These are phyloP conservation scores for Toxotes lorentzi DNA, from an alignment of 2,797 vertebrate species.

Conservation along the genomic window DNA sequence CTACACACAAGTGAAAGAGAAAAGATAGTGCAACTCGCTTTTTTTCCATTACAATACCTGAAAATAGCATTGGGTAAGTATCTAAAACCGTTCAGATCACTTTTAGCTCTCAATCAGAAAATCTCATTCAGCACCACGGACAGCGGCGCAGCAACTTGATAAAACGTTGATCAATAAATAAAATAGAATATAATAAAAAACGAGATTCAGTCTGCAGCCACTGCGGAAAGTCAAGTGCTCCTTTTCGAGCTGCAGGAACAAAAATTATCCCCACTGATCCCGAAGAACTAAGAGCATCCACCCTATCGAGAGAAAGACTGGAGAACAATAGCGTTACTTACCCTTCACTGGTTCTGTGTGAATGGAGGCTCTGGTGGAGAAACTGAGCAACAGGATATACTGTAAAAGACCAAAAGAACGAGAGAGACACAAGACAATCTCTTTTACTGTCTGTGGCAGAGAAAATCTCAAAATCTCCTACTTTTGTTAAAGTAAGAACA, in stretches of 20 bases:
- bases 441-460: neutral
- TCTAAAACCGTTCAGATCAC: neutral
- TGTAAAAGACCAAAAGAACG: slow-evolving; percentile 36
- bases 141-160: slow-evolving; percentile 55
- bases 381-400: slow-evolving; percentile 25
- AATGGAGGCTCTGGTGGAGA: slow-evolving; percentile 43
- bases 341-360: slow-evolving; percentile 56
- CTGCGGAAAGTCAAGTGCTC: neutral
- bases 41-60: neutral
- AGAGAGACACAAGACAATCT: neutral
- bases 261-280: slow-evolving; percentile 21
- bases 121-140: slow-evolving; percentile 79
- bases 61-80: neutral
- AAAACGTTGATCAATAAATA: slow-evolving; percentile 9
- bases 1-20: neutral
- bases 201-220: neutral
- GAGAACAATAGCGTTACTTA: slow-evolving; percentile 74
- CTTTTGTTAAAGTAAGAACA: neutral
- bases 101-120: slow-evolving; percentile 23
- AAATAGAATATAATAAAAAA: too few relatives aligned
- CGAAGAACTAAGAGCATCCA: slow-evolving; percentile 29
- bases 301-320: slow-evolving; percentile 36
- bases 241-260: neutral
- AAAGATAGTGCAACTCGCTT: neutral
- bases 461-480: neutral